phyloP scores from a whole-genome alignment of 2,113 vertebrate genomes.

The Antigone vipio region DNA sequence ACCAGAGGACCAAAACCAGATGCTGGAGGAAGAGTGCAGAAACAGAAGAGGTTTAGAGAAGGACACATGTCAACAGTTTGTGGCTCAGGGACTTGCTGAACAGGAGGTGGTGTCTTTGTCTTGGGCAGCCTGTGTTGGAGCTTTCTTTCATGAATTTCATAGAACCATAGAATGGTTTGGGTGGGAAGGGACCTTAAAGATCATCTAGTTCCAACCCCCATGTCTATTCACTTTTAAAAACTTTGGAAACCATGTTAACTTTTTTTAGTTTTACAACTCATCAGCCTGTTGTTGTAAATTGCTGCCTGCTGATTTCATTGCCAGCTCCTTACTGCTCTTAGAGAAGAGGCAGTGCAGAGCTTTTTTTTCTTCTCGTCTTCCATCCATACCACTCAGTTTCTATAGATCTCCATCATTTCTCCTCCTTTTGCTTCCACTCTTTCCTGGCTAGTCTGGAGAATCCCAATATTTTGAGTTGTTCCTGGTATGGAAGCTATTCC shows the following conservation, averaged over 20 bases:
- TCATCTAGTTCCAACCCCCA: too few relatives aligned
- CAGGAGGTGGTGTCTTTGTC: background rate
- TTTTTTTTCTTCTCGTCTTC: background rate
- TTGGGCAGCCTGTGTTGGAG: background rate
- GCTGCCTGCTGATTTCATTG: background rate
- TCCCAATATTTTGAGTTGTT: background rate
- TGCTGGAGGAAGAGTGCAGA: background rate
- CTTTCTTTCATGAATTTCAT: background rate
- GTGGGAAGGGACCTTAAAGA: too few relatives aligned
- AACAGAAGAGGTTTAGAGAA: background rate
- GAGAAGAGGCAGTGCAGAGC: background rate
- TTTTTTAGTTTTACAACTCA: background rate
- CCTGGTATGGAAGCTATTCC: background rate
- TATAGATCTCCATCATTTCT: background rate
- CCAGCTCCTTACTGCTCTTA: background rate
- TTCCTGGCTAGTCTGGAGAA: background rate
- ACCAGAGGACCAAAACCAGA: background rate
- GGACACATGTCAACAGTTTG: background rate
- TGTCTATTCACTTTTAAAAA: background rate
- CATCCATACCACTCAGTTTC: background rate
- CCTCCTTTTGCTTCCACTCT: background rate
- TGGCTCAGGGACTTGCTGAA: background rate
- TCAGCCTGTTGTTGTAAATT: background rate
- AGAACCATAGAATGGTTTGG: too few relatives aligned
- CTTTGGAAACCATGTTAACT: accelerated